phyloP scores from a whole-genome alignment of 2,113 vertebrate species.

The Psilopsiagon aymara region DNA sequence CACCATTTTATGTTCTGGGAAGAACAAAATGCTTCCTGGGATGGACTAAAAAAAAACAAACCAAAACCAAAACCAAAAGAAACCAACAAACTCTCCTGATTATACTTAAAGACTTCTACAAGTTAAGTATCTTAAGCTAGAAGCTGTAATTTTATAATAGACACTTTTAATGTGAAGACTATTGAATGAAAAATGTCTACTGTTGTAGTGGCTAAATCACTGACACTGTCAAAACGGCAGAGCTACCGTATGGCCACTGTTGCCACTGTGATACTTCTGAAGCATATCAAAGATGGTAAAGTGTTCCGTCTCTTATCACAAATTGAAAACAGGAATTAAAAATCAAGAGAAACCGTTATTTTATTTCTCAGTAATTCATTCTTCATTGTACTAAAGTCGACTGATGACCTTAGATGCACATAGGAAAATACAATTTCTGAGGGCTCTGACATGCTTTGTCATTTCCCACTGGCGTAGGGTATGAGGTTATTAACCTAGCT shows the following conservation, averaged over 20 bases:
- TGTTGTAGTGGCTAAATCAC: background rate
- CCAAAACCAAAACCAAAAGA: background rate
- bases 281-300: background rate
- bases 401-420: background rate
- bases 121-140: background rate
- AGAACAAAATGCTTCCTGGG: background rate
- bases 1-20: background rate
- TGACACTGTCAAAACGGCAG: background rate
- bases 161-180: background rate
- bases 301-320: background rate
- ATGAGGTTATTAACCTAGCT: background rate
- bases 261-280: background rate
- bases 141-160: background rate
- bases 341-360: background rate
- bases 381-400: background rate
- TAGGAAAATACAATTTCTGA: slow-evolving; percentile 2
- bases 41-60: background rate
- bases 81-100: background rate
- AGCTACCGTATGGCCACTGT: background rate
- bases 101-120: background rate
- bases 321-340: background rate
- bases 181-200: background rate
- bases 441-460: background rate
- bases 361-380: background rate
- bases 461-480: background rate